Evolutionary conservation across 2,797 vertebrate species (phyloP).

Genomic region (Schizopygopsis malacanthus): DNA sequence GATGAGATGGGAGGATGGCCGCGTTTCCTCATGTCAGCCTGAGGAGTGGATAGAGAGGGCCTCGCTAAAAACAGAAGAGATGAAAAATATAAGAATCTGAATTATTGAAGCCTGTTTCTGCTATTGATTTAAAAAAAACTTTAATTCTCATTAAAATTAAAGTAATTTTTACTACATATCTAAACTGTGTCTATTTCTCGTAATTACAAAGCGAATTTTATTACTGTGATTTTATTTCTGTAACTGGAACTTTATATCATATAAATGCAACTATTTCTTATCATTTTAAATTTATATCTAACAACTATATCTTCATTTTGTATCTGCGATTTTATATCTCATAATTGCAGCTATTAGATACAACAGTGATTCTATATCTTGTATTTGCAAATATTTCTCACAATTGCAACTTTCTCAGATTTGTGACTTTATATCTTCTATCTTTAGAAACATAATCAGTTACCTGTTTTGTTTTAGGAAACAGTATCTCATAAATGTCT

Average conservation of each 20-base stretch:
- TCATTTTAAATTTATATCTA: neutral
- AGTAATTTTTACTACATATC: neutral
- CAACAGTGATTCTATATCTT: neutral
- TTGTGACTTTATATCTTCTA: neutral
- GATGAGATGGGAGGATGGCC: conserved; percentile 54
- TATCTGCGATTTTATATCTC: neutral
- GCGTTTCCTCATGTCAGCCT: conserved; percentile 54
- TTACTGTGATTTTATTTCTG: neutral
- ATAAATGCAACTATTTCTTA: neutral
- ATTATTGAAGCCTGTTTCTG: neutral
- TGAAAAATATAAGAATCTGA: neutral
- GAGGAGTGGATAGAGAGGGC: conserved; percentile 50
- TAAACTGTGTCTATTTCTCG: neutral
- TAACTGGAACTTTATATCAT: too few species aligned
- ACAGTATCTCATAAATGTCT: neutral
- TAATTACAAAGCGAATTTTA: neutral
- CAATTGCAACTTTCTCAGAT: neutral
- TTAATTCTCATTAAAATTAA: neutral
- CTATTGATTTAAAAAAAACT: neutral
- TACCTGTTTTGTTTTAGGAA: neutral
- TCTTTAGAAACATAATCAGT: neutral
- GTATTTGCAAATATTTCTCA: neutral
- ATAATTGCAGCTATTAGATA: too few species aligned
- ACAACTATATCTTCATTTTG: neutral
- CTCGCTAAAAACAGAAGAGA: conserved; percentile 58